Conservation (phyloP, 2,113 vertebrate genomes). For the Narcine bancroftii region DNA sequence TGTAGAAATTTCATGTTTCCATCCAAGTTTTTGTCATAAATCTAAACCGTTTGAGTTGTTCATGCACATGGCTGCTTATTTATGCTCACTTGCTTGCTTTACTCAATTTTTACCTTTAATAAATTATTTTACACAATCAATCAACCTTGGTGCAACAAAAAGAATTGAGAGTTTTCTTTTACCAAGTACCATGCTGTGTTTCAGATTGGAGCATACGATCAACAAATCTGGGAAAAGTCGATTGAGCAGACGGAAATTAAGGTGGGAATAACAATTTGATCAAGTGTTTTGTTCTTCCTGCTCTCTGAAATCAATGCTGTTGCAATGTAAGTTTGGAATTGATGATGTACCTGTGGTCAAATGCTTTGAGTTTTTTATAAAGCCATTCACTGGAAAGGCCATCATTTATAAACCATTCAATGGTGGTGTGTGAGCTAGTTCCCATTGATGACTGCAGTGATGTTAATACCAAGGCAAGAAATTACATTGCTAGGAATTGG, state of each 20-base stretch:
- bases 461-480: not conserved
- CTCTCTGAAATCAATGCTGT: not conserved
- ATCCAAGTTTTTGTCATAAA: too few relatives aligned
- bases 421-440: not conserved
- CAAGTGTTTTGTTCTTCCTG: slow-evolving; percentile 43
- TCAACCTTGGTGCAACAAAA: not conserved
- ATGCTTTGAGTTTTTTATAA: not conserved
- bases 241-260: slow-evolving; percentile 84
- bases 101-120: not conserved
- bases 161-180: not conserved
- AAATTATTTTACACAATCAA: not conserved
- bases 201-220: slow-evolving; percentile 93
- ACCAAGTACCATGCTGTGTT: slow-evolving; percentile 39
- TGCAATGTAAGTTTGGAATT: not conserved
- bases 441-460: not conserved
- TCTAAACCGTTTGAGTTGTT: too few relatives aligned
- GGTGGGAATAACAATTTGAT: slow-evolving; percentile 49
- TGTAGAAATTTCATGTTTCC: too few relatives aligned
- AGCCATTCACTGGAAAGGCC: too few relatives aligned
- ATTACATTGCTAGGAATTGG: not conserved
- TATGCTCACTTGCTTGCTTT: not conserved
- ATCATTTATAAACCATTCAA: not conserved
- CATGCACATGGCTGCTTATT: not conserved
- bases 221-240: slow-evolving; percentile 97
- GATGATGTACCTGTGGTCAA: not conserved